Percentiles rank a stretch among this genome's conserved stretches.
These are phyloP conservation scores for Drosophila kohkoa DNA, from an alignment of 1,140 invertebrate species.

Conservation along the genomic window DNA sequence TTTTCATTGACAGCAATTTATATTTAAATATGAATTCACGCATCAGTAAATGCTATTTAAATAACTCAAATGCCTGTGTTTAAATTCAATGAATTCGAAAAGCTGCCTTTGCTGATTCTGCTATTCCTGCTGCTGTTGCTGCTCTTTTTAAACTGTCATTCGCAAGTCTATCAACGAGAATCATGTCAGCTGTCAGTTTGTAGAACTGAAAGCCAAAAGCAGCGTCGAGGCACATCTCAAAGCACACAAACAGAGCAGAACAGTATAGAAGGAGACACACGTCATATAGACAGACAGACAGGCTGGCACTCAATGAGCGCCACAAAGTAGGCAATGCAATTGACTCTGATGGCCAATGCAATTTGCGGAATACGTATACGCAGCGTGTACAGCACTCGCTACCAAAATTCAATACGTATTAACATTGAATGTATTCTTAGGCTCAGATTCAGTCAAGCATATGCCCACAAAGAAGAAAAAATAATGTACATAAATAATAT, in stretches of 20 bases:
- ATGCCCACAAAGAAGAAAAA: conserved; percentile 25
- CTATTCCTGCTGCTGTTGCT: background rate
- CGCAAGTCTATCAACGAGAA: background rate
- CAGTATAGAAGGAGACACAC: background rate
- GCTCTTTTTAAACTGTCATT: background rate
- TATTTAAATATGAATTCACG: conserved; percentile 13
- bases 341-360: conserved; percentile 48
- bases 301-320: conserved; percentile 22
- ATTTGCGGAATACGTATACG: conserved; percentile 49
- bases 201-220: conserved; percentile 20
- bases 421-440: conserved; percentile 13
- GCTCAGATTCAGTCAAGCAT: conserved; percentile 31
- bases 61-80: background rate
- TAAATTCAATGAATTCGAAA: background rate
- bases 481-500: conserved; percentile 42
- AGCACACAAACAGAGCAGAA: conserved; percentile 10
- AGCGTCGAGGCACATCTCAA: background rate
- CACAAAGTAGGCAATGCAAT: conserved; percentile 69
- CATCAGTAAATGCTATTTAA: background rate
- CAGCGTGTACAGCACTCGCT: conserved; percentile 14
- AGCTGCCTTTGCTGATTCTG: too few species aligned
- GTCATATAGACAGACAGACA: too few species aligned
- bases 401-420: conserved; percentile 19
- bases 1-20: conserved; percentile 3
- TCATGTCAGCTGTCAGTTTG: conserved; percentile 38